Evolutionary conservation across 2,888 invertebrate species (phyloP).

Genomic region (Malacosoma neustria): DNA sequence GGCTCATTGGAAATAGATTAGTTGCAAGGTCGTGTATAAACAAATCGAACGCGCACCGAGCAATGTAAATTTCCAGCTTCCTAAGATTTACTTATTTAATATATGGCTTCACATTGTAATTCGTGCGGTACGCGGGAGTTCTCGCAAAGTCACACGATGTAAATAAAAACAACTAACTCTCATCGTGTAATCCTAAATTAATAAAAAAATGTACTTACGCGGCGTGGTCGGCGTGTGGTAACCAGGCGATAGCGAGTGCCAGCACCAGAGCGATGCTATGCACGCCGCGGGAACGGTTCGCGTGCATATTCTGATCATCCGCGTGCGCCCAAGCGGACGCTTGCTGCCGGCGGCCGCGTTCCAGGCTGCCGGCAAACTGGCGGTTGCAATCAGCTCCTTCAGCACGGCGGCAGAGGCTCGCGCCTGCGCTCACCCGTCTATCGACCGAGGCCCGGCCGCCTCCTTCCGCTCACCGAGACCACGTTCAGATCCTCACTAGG

Average conservation of each 20-base stretch:
- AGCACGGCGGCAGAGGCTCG: slow-evolving; percentile 27
- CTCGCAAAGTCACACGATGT: no score
- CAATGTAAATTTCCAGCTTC: slow-evolving; percentile 27
- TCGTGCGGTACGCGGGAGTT: slow-evolving; percentile 18
- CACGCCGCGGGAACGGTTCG: slow-evolving; percentile 53
- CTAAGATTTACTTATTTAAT: slow-evolving; percentile 34
- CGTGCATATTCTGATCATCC: slow-evolving; percentile 45
- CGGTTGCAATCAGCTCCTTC: slow-evolving; percentile 15
- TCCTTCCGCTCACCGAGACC: slow-evolving; percentile 37
- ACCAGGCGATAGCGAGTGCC: slow-evolving; percentile 49
- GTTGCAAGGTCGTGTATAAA: slow-evolving; percentile 20
- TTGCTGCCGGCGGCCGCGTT: slow-evolving; percentile 57
- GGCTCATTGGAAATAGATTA: slow-evolving; percentile 20
- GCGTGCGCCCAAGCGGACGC: slow-evolving; percentile 40
- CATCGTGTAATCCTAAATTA: no score
- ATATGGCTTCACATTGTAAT: slow-evolving; percentile 31
- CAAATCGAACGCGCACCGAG: slow-evolving; percentile 25
- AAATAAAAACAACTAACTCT: no score
- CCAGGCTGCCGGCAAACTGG: slow-evolving; percentile 55
- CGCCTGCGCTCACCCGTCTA: slow-evolving; percentile 49
- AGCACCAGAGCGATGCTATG: slow-evolving; percentile 53
- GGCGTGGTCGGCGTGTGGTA: slow-evolving; percentile 51
- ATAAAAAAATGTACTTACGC: no score
- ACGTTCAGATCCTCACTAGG: slow-evolving; percentile 40
- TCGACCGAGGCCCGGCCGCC: slow-evolving; percentile 51